Conservation (phyloP, 2,797 vertebrate genomes). For the Aphelocoma californica region DNA sequence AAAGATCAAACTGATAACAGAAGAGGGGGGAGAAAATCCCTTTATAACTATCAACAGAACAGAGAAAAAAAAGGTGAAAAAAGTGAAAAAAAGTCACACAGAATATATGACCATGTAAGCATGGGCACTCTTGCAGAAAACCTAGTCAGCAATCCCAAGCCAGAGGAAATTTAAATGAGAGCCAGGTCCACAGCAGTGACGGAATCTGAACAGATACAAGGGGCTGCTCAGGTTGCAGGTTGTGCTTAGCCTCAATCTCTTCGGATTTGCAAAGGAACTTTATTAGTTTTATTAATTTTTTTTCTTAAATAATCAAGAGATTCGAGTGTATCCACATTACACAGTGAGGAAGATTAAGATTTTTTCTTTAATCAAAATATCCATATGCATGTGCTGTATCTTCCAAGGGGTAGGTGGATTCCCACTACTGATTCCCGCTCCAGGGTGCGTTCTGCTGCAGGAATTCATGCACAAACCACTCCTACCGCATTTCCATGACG, state of each 20-base stretch:
- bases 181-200: conserved; percentile 75
- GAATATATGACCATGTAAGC: conserved; percentile 81
- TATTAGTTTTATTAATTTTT: conserved; percentile 87
- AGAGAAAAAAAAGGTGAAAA: conserved; percentile 30
- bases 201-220: conserved; percentile 74
- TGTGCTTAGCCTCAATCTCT: conserved; percentile 82
- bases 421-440: conserved; percentile 31
- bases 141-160: conserved; percentile 85
- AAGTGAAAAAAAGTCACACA: conserved; percentile 70
- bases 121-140: conserved; percentile 96
- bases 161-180: conserved; percentile 88
- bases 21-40: neutral
- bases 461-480: conserved; percentile 32
- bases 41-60: conserved; percentile 66
- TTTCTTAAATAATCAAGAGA: conserved; percentile 68
- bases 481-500: neutral
- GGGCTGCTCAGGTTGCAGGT: conserved; percentile 83
- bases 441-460: conserved; percentile 17
- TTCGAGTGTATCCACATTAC: conserved; percentile 63
- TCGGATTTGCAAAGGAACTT: conserved; percentile 83
- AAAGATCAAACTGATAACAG: conserved; percentile 71
- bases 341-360: conserved; percentile 72
- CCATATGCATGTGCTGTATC: conserved; percentile 61
- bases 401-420: conserved; percentile 43
- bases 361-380: conserved; percentile 74